Percentiles rank a stretch among this genome's conserved stretches.
These are phyloP conservation scores for Tiliacea citrago DNA, from an alignment of 2,888 invertebrate genomes.

Conservation along the genomic window DNA sequence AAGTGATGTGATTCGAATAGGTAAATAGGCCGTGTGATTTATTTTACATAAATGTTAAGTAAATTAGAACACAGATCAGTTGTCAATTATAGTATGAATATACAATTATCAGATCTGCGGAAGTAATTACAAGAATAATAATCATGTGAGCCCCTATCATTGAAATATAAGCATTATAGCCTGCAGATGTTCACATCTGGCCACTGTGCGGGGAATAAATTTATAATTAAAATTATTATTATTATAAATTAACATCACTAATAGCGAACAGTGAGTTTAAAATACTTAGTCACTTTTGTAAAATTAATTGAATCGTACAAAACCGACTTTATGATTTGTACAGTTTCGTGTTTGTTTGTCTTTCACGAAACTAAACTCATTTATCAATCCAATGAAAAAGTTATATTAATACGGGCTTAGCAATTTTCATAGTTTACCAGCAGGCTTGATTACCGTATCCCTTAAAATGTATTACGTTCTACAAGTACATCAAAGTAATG, in stretches of 20 bases:
- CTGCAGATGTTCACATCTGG: slow-evolving; percentile 3
- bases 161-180: neutral
- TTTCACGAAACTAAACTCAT: neutral
- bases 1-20: slow-evolving; percentile 12
- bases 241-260: too few species aligned
- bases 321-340: neutral
- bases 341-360: neutral
- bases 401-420: neutral
- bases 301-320: neutral
- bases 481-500: neutral
- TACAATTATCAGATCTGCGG: neutral
- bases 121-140: slow-evolving; percentile 25
- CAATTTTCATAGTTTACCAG: neutral
- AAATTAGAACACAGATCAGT: neutral
- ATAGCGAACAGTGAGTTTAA: neutral
- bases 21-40: neutral
- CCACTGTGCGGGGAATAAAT: neutral
- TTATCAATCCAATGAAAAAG: neutral
- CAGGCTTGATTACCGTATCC: neutral
- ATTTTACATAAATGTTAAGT: neutral
- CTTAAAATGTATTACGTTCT: neutral
- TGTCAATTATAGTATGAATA: neutral
- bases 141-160: slow-evolving; percentile 12
- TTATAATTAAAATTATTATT: neutral
- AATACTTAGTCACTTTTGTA: slow-evolving; percentile 2